A percentile compares a stretch with the other conserved stretches of the same genome.
Conservation (phyloP, 2,888 invertebrate species). For the Chloromyia formosa region DNA sequence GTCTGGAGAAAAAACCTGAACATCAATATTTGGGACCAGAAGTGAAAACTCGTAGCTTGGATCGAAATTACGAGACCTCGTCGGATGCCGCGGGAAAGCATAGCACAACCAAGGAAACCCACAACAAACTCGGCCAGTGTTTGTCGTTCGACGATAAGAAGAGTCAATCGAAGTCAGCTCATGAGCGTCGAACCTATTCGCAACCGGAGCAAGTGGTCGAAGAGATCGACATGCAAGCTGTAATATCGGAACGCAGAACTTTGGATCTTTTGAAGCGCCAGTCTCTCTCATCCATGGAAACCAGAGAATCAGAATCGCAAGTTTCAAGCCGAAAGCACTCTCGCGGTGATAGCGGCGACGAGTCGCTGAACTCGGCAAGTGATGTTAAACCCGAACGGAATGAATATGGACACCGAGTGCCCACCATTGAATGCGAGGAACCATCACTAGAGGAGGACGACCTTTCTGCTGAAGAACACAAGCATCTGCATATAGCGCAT, state of each 20-base stretch:
- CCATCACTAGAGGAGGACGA: conserved; percentile 63
- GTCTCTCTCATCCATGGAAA: conserved; percentile 65
- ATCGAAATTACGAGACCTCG: conserved; percentile 68
- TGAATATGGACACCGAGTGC: conserved; percentile 63
- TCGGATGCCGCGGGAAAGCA: conserved; percentile 52
- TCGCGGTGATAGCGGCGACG: conserved; percentile 71
- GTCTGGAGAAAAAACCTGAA: conserved; percentile 72
- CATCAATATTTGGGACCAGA: conserved; percentile 69
- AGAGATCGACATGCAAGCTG: conserved; percentile 69
- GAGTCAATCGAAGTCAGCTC: neutral
- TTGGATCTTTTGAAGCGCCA: conserved; percentile 70
- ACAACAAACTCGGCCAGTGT: conserved; percentile 63
- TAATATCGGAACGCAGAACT: conserved; percentile 70
- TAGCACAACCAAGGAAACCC: conserved; percentile 50
- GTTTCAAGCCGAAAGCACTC: conserved; percentile 63
- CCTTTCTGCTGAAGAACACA: conserved; percentile 58
- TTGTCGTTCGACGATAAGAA: conserved; percentile 60
- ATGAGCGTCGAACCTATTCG: conserved; percentile 46
- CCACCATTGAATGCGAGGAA: conserved; percentile 64
- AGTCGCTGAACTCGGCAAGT: conserved; percentile 74
- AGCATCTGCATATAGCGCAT: conserved; percentile 58
- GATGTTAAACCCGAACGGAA: conserved; percentile 67
- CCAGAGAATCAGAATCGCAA: conserved; percentile 58
- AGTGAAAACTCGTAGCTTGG: conserved; percentile 75
- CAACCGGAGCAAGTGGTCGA: conserved; percentile 58